Percentiles rank a stretch among this genome's conserved stretches.
phyloP scores from a whole-genome alignment of 2,797 vertebrate genomes.

The Hypotaenidia philippensis region DNA sequence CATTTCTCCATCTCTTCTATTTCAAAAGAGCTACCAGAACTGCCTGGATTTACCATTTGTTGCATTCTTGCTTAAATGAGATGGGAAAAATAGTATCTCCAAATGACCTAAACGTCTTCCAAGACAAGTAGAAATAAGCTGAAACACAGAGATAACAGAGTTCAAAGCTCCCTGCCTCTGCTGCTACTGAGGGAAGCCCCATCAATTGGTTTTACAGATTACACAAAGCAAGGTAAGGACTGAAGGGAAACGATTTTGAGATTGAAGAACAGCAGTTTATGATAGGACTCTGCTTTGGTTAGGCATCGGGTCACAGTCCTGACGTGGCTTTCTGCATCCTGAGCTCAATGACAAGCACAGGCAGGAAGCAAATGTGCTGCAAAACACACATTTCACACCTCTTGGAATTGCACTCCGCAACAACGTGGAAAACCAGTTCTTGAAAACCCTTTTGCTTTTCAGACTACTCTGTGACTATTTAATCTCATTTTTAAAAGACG shows the following conservation, averaged over 20 bases:
- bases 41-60: not conserved
- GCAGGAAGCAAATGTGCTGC: not conserved
- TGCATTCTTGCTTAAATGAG: not conserved
- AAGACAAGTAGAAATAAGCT: not conserved
- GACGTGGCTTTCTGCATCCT: not conserved
- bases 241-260: not conserved
- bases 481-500: not conserved
- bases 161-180: not conserved
- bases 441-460: not conserved
- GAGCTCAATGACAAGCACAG: rapidly evolving
- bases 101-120: not conserved
- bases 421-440: not conserved
- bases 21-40: not conserved
- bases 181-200: not conserved
- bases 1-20: not conserved
- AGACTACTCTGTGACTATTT: not conserved
- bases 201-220: not conserved
- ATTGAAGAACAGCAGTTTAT: not conserved
- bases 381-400: not conserved
- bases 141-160: not conserved
- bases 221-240: not conserved
- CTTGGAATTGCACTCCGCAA: not conserved
- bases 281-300: not conserved
- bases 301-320: not conserved
- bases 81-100: not conserved